Evolutionary conservation across 2,888 invertebrate genomes (phyloP), one percentile per base, ranked within the genome.

Genomic region (Cepaea hortensis): DNA sequence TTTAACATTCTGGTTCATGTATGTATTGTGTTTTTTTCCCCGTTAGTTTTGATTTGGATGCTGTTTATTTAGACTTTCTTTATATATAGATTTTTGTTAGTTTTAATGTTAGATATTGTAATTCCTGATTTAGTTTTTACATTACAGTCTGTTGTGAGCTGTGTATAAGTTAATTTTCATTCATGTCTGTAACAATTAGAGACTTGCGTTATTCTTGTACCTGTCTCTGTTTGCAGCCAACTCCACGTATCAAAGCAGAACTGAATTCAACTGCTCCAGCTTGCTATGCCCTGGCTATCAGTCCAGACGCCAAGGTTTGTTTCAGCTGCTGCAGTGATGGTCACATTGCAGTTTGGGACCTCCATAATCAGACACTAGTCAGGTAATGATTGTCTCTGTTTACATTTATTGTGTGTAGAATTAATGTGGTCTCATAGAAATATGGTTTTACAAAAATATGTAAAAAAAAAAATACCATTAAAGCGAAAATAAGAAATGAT

Each of bases 271-370:
- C 97, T 86, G 98, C 98, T 3, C 98, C 98, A 3, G 98, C 98
- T 0, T 99, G 98, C 95, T 99, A 99, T 94, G 98, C 98, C n/a
- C 96, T 99, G 20, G 98, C 98, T 86, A 98, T 99, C 92, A 97
- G 97, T 92, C 98, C 98, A 0, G 98, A 99, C 94, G 97, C 98
- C 72, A 98, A 98, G 95, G 97, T 98, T 88, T 98, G 98, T 96
- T 99, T 98, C 96, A 98, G 98, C 93, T 99, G 98, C 95, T 98
- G 98, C 95, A 98, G 98, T 83, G 98, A 99, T 95, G 98, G 98
- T 77, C 98, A 98, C 95, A 98, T 98, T 91, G 98, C 98, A 20
- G 98, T 98, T 35, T 98, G 98, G 98, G 98, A 98, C 95, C 96
- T 98, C 5, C 98, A 98, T 95, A 98, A 97, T 94, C 98, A 98